Conservation (phyloP, 2,797 vertebrate species). For the Sarcoramphus papa region DNA sequence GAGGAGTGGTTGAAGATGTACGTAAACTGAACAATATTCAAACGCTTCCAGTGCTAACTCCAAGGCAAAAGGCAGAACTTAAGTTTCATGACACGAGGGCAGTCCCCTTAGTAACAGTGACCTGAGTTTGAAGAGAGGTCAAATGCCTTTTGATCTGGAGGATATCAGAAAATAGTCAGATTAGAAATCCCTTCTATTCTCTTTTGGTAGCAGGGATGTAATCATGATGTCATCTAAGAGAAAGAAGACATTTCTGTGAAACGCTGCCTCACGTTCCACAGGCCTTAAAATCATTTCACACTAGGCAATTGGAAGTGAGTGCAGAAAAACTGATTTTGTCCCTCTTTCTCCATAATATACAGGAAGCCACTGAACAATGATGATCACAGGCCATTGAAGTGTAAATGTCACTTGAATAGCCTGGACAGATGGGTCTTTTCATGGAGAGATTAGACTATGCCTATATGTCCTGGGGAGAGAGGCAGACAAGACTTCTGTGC, state of each 20-base stretch:
- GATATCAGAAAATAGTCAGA: not conserved
- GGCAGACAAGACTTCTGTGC: not conserved
- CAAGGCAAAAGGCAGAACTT: not conserved
- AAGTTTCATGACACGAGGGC: not conserved
- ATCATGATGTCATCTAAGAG: not conserved
- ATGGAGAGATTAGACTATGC: not conserved
- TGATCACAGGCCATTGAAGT: constrained; percentile 18
- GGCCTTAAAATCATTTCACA: not conserved
- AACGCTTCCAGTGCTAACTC: not conserved
- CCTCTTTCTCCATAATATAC: not conserved
- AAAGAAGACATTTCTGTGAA: not conserved
- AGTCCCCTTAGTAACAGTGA: not conserved
- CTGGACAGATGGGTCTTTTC: not conserved
- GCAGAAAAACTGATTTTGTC: not conserved
- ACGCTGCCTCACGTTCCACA: not conserved
- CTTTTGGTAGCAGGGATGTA: not conserved
- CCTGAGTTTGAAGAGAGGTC: not conserved
- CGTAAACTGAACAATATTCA: not conserved
- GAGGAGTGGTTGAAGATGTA: not conserved
- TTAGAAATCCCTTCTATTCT: not conserved
- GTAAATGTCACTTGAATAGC: constrained; percentile 3
- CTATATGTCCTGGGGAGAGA: not conserved
- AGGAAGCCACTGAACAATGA: not conserved
- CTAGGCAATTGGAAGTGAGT: not conserved
- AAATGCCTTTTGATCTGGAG: not conserved